These are phyloP conservation scores for Drosophila sechellia DNA, from an alignment of 1,140 invertebrate species.

Conservation along the genomic window DNA sequence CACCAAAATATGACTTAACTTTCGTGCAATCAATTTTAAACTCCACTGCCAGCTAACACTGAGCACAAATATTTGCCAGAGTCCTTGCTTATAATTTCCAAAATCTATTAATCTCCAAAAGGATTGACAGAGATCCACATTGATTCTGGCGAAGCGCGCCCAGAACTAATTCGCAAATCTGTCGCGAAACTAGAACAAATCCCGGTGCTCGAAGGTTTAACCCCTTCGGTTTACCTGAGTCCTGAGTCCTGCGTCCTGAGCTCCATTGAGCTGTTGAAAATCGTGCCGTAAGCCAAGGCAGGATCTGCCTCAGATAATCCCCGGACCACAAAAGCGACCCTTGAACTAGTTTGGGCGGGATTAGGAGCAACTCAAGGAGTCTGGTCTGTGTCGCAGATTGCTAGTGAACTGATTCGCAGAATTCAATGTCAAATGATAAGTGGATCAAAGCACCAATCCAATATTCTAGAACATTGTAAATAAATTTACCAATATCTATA, in stretches of 20 bases:
- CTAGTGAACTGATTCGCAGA: conserved; percentile 33
- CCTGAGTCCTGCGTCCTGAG: conserved; percentile 43
- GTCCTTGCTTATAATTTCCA: background rate
- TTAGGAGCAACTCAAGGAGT: conserved; percentile 29
- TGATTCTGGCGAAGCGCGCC: conserved; percentile 48
- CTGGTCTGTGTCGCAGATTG: conserved; percentile 3
- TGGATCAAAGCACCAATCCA: conserved; percentile 4
- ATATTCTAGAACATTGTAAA: background rate
- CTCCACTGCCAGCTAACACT: background rate
- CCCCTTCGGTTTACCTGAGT: conserved; percentile 75
- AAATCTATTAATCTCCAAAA: conserved; percentile 30
- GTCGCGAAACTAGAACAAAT: conserved; percentile 60
- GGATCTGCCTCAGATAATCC: conserved; percentile 60
- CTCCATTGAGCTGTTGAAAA: conserved; percentile 77
- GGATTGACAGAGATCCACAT: conserved; percentile 32
- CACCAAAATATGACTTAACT: conserved; percentile 39
- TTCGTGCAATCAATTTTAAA: conserved; percentile 7
- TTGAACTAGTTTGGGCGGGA: conserved; percentile 58
- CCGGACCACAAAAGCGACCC: conserved; percentile 20
- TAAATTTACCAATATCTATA: no score
- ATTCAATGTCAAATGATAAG: conserved; percentile 5
- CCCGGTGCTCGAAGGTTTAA: conserved; percentile 51
- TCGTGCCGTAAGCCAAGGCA: conserved; percentile 55
- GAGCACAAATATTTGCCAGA: conserved; percentile 23
- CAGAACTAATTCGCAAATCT: conserved; percentile 67